These are phyloP conservation scores for Myodes glareolus DNA, from an alignment of 2,113 vertebrate species.

Conservation along the genomic window DNA sequence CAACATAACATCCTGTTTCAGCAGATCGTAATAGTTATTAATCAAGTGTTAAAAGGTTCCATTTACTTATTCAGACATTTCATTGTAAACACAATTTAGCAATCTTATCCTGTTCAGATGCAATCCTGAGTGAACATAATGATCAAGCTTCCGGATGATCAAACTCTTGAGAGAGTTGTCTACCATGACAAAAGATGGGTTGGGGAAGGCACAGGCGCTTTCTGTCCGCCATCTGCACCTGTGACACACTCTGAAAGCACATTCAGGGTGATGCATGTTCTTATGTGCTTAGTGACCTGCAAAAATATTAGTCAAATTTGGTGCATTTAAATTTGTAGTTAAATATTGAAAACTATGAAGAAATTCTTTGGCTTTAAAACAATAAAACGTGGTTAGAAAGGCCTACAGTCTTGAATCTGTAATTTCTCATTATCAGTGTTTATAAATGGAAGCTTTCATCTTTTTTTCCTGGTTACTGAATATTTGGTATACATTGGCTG, in stretches of 20 bases:
- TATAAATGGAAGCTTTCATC: neutral
- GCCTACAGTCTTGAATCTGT: neutral
- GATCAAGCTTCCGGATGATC: slow-evolving; percentile 31
- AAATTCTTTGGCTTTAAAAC: slow-evolving; percentile 34
- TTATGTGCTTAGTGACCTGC: neutral
- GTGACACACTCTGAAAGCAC: neutral
- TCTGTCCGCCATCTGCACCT: neutral
- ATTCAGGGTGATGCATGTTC: neutral
- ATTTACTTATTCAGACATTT: slow-evolving; percentile 61
- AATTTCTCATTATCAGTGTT: neutral
- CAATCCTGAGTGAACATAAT: slow-evolving; percentile 20
- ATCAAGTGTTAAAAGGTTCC: slow-evolving; percentile 51
- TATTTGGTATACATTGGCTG: neutral
- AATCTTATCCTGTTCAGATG: slow-evolving; percentile 40
- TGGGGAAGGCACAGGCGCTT: slow-evolving; percentile 21
- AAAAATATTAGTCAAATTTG: neutral
- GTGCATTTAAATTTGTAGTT: neutral
- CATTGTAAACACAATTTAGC: slow-evolving; percentile 60
- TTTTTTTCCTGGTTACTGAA: neutral
- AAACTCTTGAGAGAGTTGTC: slow-evolving; percentile 19
- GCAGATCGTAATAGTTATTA: slow-evolving; percentile 43
- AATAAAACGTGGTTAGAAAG: neutral
- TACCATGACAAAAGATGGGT: neutral
- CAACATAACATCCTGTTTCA: slow-evolving; percentile 46
- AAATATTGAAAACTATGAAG: neutral